These are phyloP conservation scores for crab-eating macaque (Macaca fascicularis) DNA, from an alignment of 2,113 vertebrate genomes.

Conservation along the genomic window DNA sequence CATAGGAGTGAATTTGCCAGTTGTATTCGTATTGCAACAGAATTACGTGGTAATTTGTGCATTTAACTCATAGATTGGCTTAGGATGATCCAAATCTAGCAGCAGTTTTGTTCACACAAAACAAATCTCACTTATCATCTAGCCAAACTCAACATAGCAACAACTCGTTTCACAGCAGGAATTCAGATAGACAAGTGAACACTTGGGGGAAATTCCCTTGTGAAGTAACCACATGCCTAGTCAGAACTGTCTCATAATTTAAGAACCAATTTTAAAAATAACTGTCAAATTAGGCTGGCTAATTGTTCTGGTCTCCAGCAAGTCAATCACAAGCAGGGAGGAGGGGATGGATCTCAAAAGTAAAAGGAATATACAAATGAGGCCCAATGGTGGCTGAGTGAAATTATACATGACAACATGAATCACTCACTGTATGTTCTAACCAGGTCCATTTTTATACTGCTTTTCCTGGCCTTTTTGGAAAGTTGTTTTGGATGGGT, in stretches of 20 bases:
- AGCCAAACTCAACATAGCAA: neutral
- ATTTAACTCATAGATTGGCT: conserved; percentile 37
- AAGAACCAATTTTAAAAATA: conserved; percentile 57
- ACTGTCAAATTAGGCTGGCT: conserved; percentile 54
- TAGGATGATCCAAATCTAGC: conserved; percentile 33
- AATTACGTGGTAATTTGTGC: conserved; percentile 50
- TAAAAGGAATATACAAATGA: conserved; percentile 2
- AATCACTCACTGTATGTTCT: neutral
- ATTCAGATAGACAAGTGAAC: conserved; percentile 52
- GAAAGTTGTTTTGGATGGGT: neutral
- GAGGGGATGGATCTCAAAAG: conserved; percentile 5
- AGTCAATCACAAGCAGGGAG: neutral
- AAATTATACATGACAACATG: neutral
- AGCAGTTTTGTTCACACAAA: conserved; percentile 51
- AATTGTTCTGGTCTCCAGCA: conserved; percentile 51
- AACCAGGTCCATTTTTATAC: neutral
- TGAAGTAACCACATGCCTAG: conserved; percentile 34
- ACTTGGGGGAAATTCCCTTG: conserved; percentile 53
- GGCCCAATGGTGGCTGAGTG: neutral
- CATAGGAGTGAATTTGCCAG: neutral
- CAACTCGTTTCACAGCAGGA: conserved; percentile 47
- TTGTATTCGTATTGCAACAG: conserved; percentile 23
- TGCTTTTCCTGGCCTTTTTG: conserved; percentile 18
- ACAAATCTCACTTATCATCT: conserved; percentile 58
- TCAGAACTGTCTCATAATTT: conserved; percentile 43